A percentile compares a stretch with the other conserved stretches of the same genome.
Conservation (phyloP, 2,888 invertebrate species). For the Rhodophaea formosa region DNA sequence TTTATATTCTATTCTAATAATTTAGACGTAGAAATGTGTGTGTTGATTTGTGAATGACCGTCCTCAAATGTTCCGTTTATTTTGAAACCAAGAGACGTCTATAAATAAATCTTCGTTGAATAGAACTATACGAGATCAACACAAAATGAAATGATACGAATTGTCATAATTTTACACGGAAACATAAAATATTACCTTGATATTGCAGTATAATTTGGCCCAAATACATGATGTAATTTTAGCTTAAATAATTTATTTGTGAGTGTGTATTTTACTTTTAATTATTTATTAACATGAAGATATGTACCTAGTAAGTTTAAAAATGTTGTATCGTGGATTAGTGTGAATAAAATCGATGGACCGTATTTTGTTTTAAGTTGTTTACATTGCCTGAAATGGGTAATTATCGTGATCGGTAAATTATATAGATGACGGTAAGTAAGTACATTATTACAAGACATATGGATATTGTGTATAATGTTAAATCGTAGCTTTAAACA, state of each 20-base stretch:
- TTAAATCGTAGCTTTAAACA: background rate
- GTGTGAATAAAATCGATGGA: too few species aligned
- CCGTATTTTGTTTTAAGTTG: too few species aligned
- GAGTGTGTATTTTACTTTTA: too few species aligned
- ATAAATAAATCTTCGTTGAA: conserved; percentile 22
- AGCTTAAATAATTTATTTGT: too few species aligned
- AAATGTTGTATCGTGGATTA: too few species aligned
- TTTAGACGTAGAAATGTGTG: background rate
- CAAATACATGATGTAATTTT: too few species aligned
- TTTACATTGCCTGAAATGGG: background rate
- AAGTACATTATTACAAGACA: too few species aligned
- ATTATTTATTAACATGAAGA: too few species aligned
- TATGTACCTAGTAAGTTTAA: too few species aligned
- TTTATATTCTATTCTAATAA: too few species aligned
- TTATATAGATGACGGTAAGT: too few species aligned
- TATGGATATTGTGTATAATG: background rate
- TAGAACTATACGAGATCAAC: conserved; percentile 22
- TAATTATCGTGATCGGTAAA: background rate
- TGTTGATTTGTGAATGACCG: background rate
- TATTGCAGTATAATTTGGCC: background rate
- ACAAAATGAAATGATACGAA: conserved; percentile 22
- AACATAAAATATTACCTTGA: background rate
- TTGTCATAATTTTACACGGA: background rate
- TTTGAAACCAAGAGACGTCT: conserved; percentile 18
- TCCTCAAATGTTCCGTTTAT: background rate